Evolutionary conservation across 92 coral and sea anemone genomes (phyloP).

Genomic region (Porites lobata): DNA sequence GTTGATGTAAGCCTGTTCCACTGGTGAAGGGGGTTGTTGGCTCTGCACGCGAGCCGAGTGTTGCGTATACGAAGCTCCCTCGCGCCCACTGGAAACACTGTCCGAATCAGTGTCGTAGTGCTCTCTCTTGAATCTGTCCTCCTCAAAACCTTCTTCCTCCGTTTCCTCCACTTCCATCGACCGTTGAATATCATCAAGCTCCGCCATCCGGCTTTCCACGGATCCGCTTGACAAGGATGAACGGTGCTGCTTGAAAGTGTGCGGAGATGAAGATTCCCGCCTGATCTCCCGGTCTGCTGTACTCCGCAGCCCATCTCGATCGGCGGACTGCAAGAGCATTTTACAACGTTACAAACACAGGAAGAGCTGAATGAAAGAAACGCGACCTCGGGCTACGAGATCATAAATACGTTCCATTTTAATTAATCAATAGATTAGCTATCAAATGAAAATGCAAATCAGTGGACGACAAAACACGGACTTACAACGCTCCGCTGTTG

Average conservation of each 20-base stretch:
- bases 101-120: constrained; percentile 77
- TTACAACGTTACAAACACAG: constrained; percentile 54
- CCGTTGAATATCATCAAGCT: constrained; percentile 95
- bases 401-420: constrained; percentile 87
- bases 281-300: constrained; percentile 53
- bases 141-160: constrained; percentile 84
- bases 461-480: constrained; percentile 63
- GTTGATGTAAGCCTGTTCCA: constrained; percentile 71
- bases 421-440: constrained; percentile 95
- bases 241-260: constrained; percentile 65
- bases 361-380: constrained; percentile 50
- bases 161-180: constrained; percentile 95
- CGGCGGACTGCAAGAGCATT: constrained; percentile 72
- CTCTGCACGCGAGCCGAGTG: constrained; percentile 73
- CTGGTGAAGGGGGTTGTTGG: constrained; percentile 80
- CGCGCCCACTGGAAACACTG: constrained; percentile 70
- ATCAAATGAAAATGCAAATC: constrained; percentile 92
- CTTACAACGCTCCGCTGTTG: constrained; percentile 86
- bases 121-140: constrained; percentile 80
- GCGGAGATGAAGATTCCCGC: constrained; percentile 64
- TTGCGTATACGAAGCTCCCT: constrained; percentile 62
- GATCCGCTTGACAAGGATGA: constrained; percentile 60
- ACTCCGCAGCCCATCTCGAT: constrained; percentile 63
- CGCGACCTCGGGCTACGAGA: constrained; percentile 84
- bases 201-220: constrained; percentile 99